Conservation (phyloP, 2,113 vertebrate genomes). For the Phocoena sinus region DNA sequence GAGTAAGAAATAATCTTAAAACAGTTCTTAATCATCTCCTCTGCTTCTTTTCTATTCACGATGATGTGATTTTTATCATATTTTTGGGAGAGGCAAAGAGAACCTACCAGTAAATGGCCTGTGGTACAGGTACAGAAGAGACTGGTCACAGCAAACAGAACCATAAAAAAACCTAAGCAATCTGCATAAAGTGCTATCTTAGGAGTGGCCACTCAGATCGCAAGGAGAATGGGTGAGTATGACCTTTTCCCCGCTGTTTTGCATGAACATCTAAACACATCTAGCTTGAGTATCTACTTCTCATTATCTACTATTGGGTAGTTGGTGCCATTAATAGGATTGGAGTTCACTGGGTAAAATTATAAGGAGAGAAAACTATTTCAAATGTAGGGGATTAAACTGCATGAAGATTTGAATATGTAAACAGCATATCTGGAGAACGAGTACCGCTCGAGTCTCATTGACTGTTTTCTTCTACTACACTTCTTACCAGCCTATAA, state of each 20-base stretch:
- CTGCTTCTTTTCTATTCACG: background rate
- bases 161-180: background rate
- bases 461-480: background rate
- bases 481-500: background rate
- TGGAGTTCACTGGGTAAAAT: background rate
- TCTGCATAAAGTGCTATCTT: background rate
- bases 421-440: background rate
- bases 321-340: background rate
- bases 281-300: background rate
- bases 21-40: background rate
- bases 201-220: background rate
- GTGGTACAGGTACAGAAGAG: background rate
- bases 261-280: background rate
- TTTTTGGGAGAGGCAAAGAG: accelerated
- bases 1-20: background rate
- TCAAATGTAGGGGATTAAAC: background rate
- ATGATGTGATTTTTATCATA: background rate
- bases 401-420: background rate
- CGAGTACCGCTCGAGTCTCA: background rate
- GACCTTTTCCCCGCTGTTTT: background rate
- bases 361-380: background rate
- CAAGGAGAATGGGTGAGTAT: background rate
- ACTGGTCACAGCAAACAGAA: background rate
- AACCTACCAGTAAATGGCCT: background rate
- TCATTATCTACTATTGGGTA: background rate